Evolutionary conservation across 2,888 invertebrate genomes (phyloP).

Genomic region (Agrypnus murinus): DNA sequence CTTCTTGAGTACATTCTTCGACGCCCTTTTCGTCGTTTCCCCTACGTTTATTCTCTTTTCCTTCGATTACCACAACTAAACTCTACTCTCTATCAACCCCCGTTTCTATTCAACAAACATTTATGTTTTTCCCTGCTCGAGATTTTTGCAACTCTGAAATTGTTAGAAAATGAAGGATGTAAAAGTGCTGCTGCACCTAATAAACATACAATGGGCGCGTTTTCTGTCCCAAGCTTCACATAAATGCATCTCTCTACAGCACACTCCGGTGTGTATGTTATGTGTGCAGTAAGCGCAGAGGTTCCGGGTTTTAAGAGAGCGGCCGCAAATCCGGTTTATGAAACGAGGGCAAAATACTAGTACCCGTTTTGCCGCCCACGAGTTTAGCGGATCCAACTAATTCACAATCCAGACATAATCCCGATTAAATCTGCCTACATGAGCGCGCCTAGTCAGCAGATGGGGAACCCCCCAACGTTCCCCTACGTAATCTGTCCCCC

Average conservation of each 20-base stretch:
- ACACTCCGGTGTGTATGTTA: no score
- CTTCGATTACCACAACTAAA: slow-evolving; percentile 6
- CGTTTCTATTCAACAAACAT: neutral
- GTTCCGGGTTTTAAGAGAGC: slow-evolving; percentile 21
- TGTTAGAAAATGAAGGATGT: no score
- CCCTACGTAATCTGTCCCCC: slow-evolving; percentile 39
- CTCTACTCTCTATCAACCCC: neutral
- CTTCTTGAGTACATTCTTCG: slow-evolving; percentile 52
- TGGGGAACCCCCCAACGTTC: slow-evolving; percentile 41
- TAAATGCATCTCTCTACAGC: slow-evolving; percentile 50
- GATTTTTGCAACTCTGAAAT: no score
- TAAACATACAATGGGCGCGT: slow-evolving; percentile 57
- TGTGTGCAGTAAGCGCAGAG: no score
- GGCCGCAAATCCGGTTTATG: slow-evolving; percentile 7
- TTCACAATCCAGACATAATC: slow-evolving; percentile 56
- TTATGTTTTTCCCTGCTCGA: neutral
- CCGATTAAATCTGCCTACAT: slow-evolving; percentile 55
- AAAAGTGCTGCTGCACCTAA: slow-evolving; percentile 55
- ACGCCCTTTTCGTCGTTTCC: slow-evolving; percentile 43
- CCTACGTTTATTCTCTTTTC: slow-evolving; percentile 30
- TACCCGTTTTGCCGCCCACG: slow-evolving; percentile 30
- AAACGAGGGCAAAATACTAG: neutral
- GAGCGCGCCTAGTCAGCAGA: slow-evolving; percentile 50
- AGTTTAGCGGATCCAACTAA: slow-evolving; percentile 42
- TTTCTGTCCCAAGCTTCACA: slow-evolving; percentile 51